Conservation (phyloP, 2,888 invertebrate genomes). For the Diogma glabrata region DNA sequence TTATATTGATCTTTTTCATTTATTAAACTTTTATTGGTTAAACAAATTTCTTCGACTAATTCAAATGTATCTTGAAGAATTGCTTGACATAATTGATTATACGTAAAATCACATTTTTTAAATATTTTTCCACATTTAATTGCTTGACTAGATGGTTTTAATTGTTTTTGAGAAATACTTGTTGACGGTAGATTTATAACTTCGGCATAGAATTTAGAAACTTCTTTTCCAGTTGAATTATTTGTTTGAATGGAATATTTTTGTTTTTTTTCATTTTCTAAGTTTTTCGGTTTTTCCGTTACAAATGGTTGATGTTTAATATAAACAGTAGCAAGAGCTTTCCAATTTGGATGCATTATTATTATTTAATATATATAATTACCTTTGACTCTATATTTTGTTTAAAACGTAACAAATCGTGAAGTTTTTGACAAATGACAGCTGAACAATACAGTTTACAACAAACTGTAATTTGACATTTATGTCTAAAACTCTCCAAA, state of each 20-base stretch:
- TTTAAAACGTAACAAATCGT: too few species aligned
- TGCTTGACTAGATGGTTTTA: not conserved
- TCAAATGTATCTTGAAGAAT: conserved; percentile 29
- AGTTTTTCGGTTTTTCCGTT: conserved; percentile 9
- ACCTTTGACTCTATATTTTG: too few species aligned
- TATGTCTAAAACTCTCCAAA: too few species aligned
- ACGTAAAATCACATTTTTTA: conserved; percentile 21
- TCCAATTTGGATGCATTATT: conserved; percentile 33
- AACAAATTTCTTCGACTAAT: not conserved
- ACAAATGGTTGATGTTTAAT: conserved; percentile 31
- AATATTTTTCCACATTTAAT: not conserved
- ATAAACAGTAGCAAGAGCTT: conserved; percentile 29
- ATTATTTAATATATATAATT: not conserved
- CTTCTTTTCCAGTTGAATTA: conserved; percentile 23
- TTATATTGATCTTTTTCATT: conserved; percentile 53
- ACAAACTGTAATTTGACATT: too few species aligned
- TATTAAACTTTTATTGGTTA: conserved; percentile 27
- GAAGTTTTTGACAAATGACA: too few species aligned
- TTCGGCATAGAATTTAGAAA: conserved; percentile 28
- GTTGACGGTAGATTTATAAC: too few species aligned
- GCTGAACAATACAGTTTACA: too few species aligned
- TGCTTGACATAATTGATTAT: conserved; percentile 27
- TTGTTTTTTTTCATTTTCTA: conserved; percentile 14
- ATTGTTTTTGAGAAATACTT: too few species aligned
- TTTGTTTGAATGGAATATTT: conserved; percentile 17